phyloP scores from a whole-genome alignment of 2,888 invertebrate genomes.

The Patella depressa region DNA sequence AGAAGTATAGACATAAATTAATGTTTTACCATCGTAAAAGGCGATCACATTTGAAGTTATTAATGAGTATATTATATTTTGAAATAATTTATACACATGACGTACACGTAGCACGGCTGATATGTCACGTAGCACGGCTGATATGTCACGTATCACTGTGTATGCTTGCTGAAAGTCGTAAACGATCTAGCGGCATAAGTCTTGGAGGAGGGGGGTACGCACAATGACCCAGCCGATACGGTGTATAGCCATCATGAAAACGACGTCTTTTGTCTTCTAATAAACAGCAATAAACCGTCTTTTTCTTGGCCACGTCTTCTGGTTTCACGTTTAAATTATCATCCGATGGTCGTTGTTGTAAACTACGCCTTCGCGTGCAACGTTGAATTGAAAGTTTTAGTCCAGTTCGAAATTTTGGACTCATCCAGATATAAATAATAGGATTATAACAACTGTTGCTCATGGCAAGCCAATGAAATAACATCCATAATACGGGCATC shows the following conservation, averaged over 20 bases:
- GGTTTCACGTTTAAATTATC: constrained; percentile 33
- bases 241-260: constrained; percentile 2
- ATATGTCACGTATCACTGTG: constrained; percentile 26
- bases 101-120: neutral
- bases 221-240: constrained; percentile 8
- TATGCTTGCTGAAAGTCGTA: constrained; percentile 14
- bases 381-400: constrained; percentile 42
- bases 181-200: constrained; percentile 14
- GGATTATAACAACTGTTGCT: constrained; percentile 55
- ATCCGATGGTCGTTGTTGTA: constrained; percentile 40
- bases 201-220: constrained; percentile 11
- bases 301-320: neutral
- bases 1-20: too few relatives aligned
- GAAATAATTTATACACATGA: neutral
- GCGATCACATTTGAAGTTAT: too few relatives aligned
- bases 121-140: constrained; percentile 16
- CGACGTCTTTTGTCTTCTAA: neutral
- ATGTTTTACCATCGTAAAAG: too few relatives aligned
- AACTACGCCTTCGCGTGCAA: constrained; percentile 36
- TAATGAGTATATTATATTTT: too few relatives aligned
- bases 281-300: neutral
- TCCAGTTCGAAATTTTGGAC: constrained; percentile 52
- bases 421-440: constrained; percentile 53
- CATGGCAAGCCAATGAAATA: constrained; percentile 54
- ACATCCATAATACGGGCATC: constrained; percentile 48